phyloP scores from a whole-genome alignment of 2,888 invertebrate species.

The Brachypterus glaber region DNA sequence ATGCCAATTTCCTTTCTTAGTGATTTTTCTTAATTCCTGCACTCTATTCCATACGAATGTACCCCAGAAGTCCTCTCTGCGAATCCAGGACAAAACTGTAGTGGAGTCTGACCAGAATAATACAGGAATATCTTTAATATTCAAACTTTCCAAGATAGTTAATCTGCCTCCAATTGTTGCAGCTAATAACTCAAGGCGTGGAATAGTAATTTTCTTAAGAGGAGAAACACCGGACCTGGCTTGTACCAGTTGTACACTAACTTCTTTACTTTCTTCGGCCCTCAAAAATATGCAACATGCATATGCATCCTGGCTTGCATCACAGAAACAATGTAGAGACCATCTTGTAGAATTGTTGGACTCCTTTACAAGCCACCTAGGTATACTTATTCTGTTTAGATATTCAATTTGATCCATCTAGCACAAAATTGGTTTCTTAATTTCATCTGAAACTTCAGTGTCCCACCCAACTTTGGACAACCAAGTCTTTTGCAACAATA shows the following conservation, averaged over 20 bases:
- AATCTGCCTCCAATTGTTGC: slow-evolving; percentile 24
- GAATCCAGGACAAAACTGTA: slow-evolving; percentile 27
- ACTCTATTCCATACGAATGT: slow-evolving; percentile 28
- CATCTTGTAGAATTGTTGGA: background rate
- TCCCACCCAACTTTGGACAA: slow-evolving; percentile 8
- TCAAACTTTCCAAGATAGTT: slow-evolving; percentile 14
- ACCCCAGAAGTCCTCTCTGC: slow-evolving; percentile 22
- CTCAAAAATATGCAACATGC: slow-evolving; percentile 7
- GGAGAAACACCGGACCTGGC: slow-evolving; percentile 26
- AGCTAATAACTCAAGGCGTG: slow-evolving; percentile 28
- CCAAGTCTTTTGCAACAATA: slow-evolving; percentile 13
- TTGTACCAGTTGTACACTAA: slow-evolving; percentile 9
- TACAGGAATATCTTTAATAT: slow-evolving; percentile 10
- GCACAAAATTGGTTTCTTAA: slow-evolving; percentile 1
- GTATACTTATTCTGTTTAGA: slow-evolving; percentile 7
- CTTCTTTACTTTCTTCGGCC: background rate
- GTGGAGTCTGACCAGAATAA: slow-evolving; percentile 28
- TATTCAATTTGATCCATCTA: slow-evolving; percentile 8
- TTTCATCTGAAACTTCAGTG: slow-evolving; percentile 5
- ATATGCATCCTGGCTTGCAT: slow-evolving; percentile 8
- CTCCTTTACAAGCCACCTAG: slow-evolving; percentile 9
- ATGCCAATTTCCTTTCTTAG: slow-evolving; percentile 20
- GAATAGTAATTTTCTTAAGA: slow-evolving; percentile 22
- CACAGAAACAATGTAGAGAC: slow-evolving; percentile 3
- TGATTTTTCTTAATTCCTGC: slow-evolving; percentile 24